Conservation (phyloP, 2,797 vertebrate species). For the Myripristis jacobus region DNA sequence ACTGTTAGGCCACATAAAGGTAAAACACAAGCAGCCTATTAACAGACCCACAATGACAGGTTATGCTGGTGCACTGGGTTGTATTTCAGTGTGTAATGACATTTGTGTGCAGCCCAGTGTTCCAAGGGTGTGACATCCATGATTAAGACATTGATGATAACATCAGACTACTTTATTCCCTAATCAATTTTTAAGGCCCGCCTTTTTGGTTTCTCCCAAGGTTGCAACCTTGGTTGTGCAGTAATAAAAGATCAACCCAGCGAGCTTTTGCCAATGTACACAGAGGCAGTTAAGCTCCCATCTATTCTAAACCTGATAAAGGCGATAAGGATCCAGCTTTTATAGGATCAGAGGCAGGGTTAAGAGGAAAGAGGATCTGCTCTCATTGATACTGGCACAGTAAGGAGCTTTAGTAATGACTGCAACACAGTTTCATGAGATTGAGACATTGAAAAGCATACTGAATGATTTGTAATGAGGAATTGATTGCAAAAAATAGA, state of each 20-base stretch:
- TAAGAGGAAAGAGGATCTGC: conserved; percentile 54
- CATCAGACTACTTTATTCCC: conserved; percentile 66
- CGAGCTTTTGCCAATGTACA: conserved; percentile 41
- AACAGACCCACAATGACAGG: conserved; percentile 18
- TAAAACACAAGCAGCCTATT: background rate
- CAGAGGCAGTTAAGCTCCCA: conserved; percentile 58
- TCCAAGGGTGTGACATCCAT: conserved; percentile 40
- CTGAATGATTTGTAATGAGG: background rate
- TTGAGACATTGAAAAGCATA: conserved; percentile 14
- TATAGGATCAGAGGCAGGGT: conserved; percentile 71
- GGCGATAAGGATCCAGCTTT: conserved; percentile 70
- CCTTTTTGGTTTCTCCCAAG: conserved; percentile 55
- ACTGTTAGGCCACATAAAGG: conserved; percentile 65
- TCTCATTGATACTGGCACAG: conserved; percentile 42
- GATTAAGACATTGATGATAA: conserved; percentile 67
- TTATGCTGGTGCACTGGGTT: conserved; percentile 6
- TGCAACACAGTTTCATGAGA: conserved; percentile 30
- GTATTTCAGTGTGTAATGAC: conserved; percentile 29
- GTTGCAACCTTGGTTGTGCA: conserved; percentile 62
- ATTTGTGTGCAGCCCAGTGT: conserved; percentile 17
- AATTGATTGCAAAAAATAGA: background rate
- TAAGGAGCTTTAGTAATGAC: conserved; percentile 31
- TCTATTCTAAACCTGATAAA: conserved; percentile 59
- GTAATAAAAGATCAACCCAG: conserved; percentile 54
- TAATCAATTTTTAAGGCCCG: conserved; percentile 51